Evolutionary conservation across 2,888 invertebrate genomes (phyloP).

Genomic region (Diplazon laetatorius): DNA sequence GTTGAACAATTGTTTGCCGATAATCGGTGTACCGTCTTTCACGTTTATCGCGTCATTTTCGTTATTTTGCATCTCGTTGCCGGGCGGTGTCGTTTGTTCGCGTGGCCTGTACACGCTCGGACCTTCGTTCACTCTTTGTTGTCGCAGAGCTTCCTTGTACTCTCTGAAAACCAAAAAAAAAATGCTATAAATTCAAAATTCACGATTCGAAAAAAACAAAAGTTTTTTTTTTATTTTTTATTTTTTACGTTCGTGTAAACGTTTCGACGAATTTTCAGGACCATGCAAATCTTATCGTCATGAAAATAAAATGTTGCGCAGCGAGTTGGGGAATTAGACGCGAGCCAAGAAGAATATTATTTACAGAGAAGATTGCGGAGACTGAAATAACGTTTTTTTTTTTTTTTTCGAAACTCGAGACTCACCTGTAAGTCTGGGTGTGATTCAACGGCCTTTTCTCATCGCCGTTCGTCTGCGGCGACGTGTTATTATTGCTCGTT

Average conservation of each 20-base stretch:
- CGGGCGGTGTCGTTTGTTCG: slow-evolving; percentile 85
- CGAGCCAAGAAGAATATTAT: slow-evolving; percentile 3
- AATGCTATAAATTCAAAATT: slow-evolving; percentile 9
- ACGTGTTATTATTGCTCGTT: slow-evolving; percentile 66
- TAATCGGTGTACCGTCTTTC: slow-evolving; percentile 66
- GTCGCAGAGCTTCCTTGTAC: slow-evolving; percentile 94
- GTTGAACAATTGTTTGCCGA: slow-evolving; percentile 75
- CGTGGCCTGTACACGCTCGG: slow-evolving; percentile 88
- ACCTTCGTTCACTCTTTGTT: slow-evolving; percentile 91
- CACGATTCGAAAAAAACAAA: neutral
- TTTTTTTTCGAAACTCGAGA: slow-evolving; percentile 24
- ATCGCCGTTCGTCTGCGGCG: slow-evolving; percentile 84
- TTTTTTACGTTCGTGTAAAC: neutral
- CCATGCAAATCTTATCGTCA: slow-evolving; percentile 8
- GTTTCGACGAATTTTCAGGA: neutral
- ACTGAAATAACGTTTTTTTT: slow-evolving; percentile 10
- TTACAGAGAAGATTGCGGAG: neutral
- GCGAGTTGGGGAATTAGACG: slow-evolving; percentile 14
- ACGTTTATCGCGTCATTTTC: slow-evolving; percentile 70
- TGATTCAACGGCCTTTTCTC: slow-evolving; percentile 87
- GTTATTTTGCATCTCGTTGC: slow-evolving; percentile 74
- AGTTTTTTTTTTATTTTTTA: neutral
- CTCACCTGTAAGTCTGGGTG: slow-evolving; percentile 86
- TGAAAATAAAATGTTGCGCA: slow-evolving; percentile 14
- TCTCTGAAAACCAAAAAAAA: slow-evolving; percentile 84